Percentiles rank a stretch among this genome's conserved stretches.
phyloP scores from a whole-genome alignment of 2,888 invertebrate genomes.

The Chironomus tentans region DNA sequence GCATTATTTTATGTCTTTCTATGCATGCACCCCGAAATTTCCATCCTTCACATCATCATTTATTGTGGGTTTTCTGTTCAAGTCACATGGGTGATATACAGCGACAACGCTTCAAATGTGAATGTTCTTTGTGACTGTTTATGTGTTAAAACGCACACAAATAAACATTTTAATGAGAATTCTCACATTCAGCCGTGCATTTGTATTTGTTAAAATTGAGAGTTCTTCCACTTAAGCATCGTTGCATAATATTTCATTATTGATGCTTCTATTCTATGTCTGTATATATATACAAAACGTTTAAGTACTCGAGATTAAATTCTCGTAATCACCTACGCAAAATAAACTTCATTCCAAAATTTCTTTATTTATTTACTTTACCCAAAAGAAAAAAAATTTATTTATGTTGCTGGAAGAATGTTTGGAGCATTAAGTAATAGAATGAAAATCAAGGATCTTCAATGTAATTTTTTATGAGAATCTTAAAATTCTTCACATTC shows the following conservation, averaged over 20 bases:
- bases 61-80: too few species aligned
- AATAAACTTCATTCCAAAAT: background rate
- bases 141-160: background rate
- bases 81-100: background rate
- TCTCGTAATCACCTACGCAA: background rate
- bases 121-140: background rate
- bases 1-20: too few species aligned
- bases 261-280: background rate
- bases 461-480: too few species aligned
- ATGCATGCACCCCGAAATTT: too few species aligned
- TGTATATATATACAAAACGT: background rate
- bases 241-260: background rate
- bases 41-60: too few species aligned
- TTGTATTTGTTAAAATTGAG: background rate
- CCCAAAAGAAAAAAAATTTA: background rate
- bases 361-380: background rate
- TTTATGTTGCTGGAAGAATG: background rate
- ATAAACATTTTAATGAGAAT: too few species aligned
- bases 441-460: background rate
- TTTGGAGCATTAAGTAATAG: too few species aligned
- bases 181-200: background rate
- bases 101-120: background rate
- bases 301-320: background rate
- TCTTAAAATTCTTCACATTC: background rate
- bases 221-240: background rate